Percentiles rank a stretch among this genome's conserved stretches.
phyloP scores from a whole-genome alignment of 1,140 invertebrate genomes.

The Leptinotarsa lineolata region DNA sequence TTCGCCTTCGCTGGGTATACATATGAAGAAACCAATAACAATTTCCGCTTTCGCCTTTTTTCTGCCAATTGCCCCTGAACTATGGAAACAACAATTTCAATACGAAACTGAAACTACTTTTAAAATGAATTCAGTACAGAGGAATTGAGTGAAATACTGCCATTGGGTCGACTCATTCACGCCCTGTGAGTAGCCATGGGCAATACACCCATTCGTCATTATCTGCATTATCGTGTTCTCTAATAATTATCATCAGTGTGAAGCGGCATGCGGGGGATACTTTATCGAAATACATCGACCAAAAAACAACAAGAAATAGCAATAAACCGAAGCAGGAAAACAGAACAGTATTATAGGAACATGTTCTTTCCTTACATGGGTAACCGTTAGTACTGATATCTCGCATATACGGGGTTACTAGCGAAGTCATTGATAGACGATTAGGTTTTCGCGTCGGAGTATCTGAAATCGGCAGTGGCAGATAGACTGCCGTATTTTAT shows the following conservation, averaged over 20 bases:
- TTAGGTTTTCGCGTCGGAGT: no score
- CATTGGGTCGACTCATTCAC: neutral
- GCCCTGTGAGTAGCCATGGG: neutral
- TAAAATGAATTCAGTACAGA: neutral
- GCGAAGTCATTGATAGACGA: no score
- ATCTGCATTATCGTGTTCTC: neutral
- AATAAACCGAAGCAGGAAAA: neutral
- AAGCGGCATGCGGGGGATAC: constrained; percentile 3
- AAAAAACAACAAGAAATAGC: constrained; percentile 1
- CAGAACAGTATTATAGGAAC: neutral
- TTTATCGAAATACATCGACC: constrained; percentile 3
- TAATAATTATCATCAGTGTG: neutral
- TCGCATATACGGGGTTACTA: neutral
- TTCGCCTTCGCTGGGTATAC: no score
- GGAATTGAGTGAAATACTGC: neutral
- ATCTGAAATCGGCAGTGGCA: no score
- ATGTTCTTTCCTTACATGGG: constrained; percentile 1
- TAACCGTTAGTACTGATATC: constrained; percentile 6
- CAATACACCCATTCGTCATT: neutral
- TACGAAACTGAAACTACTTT: neutral
- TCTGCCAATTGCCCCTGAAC: no score
- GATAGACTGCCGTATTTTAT: no score
- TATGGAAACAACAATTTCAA: neutral
- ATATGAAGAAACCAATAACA: no score
- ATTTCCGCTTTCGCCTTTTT: no score